Base-by-base conservation (phyloP, 2,797 vertebrate genomes). In the Scolopax rusticola region DNA sequence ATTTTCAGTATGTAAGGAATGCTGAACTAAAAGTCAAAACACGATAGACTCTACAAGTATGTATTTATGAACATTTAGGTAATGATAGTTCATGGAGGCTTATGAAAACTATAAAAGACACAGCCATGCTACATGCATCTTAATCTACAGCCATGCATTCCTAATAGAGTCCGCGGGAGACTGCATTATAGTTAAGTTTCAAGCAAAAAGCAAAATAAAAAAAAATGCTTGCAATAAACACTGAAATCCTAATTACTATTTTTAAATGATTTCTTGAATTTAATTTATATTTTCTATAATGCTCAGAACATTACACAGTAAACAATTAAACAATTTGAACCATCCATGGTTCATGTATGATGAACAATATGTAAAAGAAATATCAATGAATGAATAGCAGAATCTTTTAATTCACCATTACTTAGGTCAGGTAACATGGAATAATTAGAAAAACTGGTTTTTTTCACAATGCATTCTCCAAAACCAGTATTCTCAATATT, bases 51-150 rank as follows among this genome's bases (percentile, higher is more conserved):
- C 95, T 87, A 74, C 71, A 93, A 92, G 47, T 74, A 95, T 76
- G 92, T 67, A 86, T 48, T 94, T 50, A 90, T 88, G 96, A 79
- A 94, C 76, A 95, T 78, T 95, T 78, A 93, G 81, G 82, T 83
- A 96, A 94, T 93, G 95, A 93, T 47, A 87, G 75, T 33, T 96
- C 61, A 93, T 92, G 84, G 97, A 93, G 38, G 93, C 40, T 96
- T 83, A 96, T 97, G 95, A 96, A 86, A 98, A 94, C 59, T 90
- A 75, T 59, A 91, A 84, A 94, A 96, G 63, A 79, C 73, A 96
- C 0, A 97, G 97, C 95, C 98, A 98, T 98, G 98, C 98, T 80
- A 53, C 98, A 98, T 98, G 98, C 98, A 98, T 68, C 90, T 89
- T 87, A 71, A 94, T 90, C 78, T 63, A 92, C 53, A 89, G 89